Evolutionary conservation across 1,140 invertebrate species (phyloP).

Genomic region (Lethrus apterus): DNA sequence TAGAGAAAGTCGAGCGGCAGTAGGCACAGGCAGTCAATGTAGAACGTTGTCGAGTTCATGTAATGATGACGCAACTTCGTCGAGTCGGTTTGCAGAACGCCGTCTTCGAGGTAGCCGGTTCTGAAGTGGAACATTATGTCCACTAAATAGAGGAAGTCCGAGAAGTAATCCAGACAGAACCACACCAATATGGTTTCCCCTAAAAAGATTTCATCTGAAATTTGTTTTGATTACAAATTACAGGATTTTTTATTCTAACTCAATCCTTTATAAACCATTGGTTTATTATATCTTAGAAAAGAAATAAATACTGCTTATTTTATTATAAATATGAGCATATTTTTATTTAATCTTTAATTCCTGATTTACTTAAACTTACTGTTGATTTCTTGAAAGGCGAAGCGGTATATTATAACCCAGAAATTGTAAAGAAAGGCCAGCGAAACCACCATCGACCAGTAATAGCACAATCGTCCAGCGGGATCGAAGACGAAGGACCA

Average conservation of each 20-base stretch:
- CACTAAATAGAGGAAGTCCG: conserved; percentile 91
- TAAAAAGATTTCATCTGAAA: conserved; percentile 43
- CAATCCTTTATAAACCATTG: too few relatives aligned
- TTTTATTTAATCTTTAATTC: too few relatives aligned
- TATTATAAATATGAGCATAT: too few relatives aligned
- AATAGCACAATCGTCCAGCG: conserved; percentile 85
- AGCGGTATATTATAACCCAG: conserved; percentile 97
- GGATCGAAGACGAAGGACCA: conserved; percentile 92
- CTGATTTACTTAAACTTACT: conserved; percentile 57
- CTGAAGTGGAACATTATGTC: conserved; percentile 97
- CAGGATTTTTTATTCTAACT: too few relatives aligned
- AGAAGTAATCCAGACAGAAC: conserved; percentile 95
- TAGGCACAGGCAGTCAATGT: conserved; percentile 96
- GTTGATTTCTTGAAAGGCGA: conserved; percentile 91
- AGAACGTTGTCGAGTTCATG: conserved; percentile 98
- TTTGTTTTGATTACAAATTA: too few relatives aligned
- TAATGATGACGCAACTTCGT: conserved; percentile 91
- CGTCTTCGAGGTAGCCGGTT: conserved; percentile 93
- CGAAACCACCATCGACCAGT: conserved; percentile 96
- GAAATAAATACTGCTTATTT: too few relatives aligned
- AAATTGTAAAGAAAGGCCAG: conserved; percentile 98
- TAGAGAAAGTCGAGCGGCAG: conserved; percentile 97
- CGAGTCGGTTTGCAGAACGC: conserved; percentile 92
- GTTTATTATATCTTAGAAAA: too few relatives aligned
- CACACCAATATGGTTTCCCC: conserved; percentile 84